These are phyloP conservation scores for Neosalanx taihuensis DNA, from an alignment of 2,797 vertebrate genomes.

Conservation along the genomic window DNA sequence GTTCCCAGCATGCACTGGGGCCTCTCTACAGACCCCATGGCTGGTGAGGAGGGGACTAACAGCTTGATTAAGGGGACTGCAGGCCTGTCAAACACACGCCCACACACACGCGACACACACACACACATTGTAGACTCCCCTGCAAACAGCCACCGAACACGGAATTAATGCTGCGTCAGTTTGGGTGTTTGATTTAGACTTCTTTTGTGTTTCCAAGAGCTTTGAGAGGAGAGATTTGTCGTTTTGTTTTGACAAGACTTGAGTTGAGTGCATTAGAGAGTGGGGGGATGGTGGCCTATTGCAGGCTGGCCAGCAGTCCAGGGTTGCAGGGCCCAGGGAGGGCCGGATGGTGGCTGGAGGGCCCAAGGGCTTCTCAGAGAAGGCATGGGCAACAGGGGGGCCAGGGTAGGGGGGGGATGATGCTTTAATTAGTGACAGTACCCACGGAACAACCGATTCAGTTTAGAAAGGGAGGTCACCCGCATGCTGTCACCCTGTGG, in stretches of 20 bases:
- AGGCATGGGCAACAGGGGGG: neutral
- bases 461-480: neutral
- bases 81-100: neutral
- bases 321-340: too few relatives aligned
- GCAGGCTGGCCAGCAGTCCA: neutral
- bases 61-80: constrained; percentile 1
- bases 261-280: neutral
- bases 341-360: neutral
- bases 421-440: constrained; percentile 3
- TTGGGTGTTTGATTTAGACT: neutral
- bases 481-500: neutral
- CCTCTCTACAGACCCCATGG: neutral
- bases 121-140: neutral
- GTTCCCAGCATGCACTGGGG: constrained; percentile 1
- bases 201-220: neutral
- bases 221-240: neutral
- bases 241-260: neutral
- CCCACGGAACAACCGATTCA: constrained; percentile 9
- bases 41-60: neutral
- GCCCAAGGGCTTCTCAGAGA: neutral
- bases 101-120: neutral
- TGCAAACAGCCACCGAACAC: neutral
- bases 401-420: neutral
- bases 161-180: neutral
- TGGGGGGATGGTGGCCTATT: too few relatives aligned